Evolutionary conservation across 1,140 invertebrate genomes (phyloP).

Genomic region (Dendroctonus valens): DNA sequence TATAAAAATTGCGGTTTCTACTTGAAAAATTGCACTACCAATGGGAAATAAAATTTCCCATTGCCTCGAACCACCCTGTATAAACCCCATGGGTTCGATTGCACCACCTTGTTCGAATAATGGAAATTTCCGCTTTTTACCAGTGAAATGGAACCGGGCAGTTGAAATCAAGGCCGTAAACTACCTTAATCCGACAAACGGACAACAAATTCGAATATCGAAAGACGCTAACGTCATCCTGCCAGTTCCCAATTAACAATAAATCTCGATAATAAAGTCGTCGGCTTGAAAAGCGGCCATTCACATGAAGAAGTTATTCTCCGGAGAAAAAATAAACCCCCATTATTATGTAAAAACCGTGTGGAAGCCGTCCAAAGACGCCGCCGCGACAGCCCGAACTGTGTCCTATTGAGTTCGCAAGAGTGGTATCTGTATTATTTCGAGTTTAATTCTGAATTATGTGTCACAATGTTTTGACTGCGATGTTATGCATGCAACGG

Average conservation of each 20-base stretch:
- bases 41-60: too few species aligned
- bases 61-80: too few species aligned
- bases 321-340: conserved; percentile 12
- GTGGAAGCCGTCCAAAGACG: conserved; percentile 25
- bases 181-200: conserved; percentile 25
- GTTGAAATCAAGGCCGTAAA: conserved; percentile 20
- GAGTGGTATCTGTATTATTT: conserved; percentile 22
- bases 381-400: conserved; percentile 20
- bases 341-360: conserved; percentile 27
- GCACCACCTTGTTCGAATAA: too few species aligned
- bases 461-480: conserved; percentile 37
- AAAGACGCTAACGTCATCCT: conserved; percentile 34
- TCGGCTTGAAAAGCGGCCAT: conserved; percentile 23
- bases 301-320: conserved; percentile 16
- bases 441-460: conserved; percentile 35
- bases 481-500: conserved; percentile 18
- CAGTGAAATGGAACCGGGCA: neutral
- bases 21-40: too few species aligned
- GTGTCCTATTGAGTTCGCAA: conserved; percentile 15
- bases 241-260: conserved; percentile 24
- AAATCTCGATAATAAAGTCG: conserved; percentile 32
- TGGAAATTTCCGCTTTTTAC: neutral
- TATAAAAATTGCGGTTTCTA: too few species aligned
- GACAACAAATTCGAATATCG: conserved; percentile 25
- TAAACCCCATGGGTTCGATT: too few species aligned